Conservation (phyloP, 2,113 vertebrate species). For the Sphyrna mokarran region DNA sequence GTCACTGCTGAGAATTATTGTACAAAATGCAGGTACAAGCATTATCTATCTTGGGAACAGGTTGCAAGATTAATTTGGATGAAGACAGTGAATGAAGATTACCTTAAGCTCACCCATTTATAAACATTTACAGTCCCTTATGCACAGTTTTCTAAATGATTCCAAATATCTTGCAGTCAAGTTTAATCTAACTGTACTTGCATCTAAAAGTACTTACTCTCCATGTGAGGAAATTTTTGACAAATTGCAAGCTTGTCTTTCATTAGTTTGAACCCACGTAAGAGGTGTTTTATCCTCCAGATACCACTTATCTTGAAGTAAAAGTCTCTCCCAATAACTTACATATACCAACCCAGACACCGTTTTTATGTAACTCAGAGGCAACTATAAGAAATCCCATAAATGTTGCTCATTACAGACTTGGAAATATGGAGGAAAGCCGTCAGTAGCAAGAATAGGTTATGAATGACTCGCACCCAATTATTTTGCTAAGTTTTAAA, state of each 20-base stretch:
- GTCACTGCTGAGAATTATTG: neutral
- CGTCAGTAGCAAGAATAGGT: neutral
- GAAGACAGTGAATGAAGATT: neutral
- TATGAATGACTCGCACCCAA: neutral
- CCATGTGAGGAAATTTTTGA: neutral
- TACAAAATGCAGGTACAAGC: neutral
- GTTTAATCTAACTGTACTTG: neutral
- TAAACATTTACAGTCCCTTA: neutral
- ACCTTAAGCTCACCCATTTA: neutral
- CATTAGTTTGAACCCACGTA: neutral
- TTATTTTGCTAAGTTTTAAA: neutral
- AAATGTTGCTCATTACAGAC: neutral
- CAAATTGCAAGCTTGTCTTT: neutral
- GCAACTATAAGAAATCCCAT: neutral
- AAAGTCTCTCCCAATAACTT: neutral
- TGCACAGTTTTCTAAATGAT: neutral
- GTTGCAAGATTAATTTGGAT: neutral
- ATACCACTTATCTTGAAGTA: neutral
- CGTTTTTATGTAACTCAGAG: neutral
- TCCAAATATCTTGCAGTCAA: neutral
- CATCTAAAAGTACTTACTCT: neutral
- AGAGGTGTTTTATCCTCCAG: neutral
- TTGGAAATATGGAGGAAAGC: neutral
- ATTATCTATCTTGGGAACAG: neutral
- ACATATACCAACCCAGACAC: neutral